phyloP scores from a whole-genome alignment of 2,888 invertebrate genomes.

The Eupithecia insigniata region DNA sequence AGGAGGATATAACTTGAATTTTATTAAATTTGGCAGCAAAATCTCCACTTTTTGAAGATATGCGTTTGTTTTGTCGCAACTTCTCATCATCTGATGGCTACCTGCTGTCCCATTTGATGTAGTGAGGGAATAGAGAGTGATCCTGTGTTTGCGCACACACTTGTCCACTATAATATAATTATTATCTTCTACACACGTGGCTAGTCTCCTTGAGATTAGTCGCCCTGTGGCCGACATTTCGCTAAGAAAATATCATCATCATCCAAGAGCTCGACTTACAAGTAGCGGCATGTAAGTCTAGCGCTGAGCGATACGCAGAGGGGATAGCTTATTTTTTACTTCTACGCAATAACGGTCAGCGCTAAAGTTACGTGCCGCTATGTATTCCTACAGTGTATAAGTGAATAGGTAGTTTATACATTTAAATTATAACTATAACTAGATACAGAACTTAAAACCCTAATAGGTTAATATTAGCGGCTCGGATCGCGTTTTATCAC shows the following conservation, averaged over 20 bases:
- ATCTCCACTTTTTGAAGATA: slow-evolving; percentile 24
- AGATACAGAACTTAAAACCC: not conserved
- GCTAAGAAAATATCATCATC: not conserved
- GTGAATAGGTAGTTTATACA: not conserved
- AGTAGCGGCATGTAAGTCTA: no score
- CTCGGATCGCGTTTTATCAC: not conserved
- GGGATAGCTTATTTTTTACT: no score
- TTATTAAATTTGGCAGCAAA: not conserved
- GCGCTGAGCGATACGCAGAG: no score
- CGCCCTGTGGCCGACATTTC: no score
- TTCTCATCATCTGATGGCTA: slow-evolving; percentile 54
- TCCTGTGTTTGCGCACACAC: no score
- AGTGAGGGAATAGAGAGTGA: not conserved
- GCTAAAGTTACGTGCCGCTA: no score
- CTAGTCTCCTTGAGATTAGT: not conserved
- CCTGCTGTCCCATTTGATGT: not conserved
- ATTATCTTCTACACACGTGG: not conserved
- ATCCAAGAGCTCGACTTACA: not conserved
- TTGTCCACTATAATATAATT: no score
- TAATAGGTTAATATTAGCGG: not conserved
- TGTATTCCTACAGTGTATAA: no score
- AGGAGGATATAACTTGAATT: not conserved
- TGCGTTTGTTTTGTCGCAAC: slow-evolving; percentile 71
- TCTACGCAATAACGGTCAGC: no score
- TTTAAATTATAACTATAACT: not conserved